phyloP scores from a whole-genome alignment of 2,888 invertebrate species.

The Euplexia lucipara region DNA sequence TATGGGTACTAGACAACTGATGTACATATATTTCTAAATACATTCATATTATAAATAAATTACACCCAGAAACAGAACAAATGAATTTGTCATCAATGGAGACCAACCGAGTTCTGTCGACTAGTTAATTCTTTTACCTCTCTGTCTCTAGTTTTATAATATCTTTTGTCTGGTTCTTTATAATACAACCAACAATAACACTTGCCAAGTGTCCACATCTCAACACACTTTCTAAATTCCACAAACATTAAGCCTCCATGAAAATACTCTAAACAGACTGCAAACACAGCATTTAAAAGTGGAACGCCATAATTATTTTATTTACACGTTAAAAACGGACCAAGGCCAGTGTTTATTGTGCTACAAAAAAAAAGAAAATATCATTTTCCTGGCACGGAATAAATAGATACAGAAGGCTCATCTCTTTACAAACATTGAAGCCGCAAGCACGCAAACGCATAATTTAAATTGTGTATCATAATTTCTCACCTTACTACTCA shows the following conservation, averaged over 20 bases:
- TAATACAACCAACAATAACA: background rate
- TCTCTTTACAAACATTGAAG: background rate
- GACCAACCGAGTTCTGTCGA: too few relatives aligned
- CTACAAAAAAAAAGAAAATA: slow-evolving; percentile 65
- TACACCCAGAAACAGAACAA: too few relatives aligned
- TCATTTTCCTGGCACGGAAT: slow-evolving; percentile 23
- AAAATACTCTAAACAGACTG: slow-evolving; percentile 41
- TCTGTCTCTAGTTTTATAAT: too few relatives aligned
- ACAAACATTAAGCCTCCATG: slow-evolving; percentile 26
- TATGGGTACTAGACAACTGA: too few relatives aligned
- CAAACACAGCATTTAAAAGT: slow-evolving; percentile 45
- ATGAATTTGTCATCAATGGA: too few relatives aligned
- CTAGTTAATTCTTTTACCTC: too few relatives aligned
- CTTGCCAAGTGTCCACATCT: background rate
- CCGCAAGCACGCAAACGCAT: background rate
- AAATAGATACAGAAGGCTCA: background rate
- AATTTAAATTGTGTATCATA: too few relatives aligned
- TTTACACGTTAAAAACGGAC: slow-evolving; percentile 57
- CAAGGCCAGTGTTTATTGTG: slow-evolving; percentile 59
- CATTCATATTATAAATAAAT: too few relatives aligned
- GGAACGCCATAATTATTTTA: slow-evolving; percentile 58
- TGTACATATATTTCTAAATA: too few relatives aligned
- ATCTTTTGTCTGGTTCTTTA: too few relatives aligned
- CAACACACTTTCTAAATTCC: slow-evolving; percentile 33
- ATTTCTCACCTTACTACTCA: too few relatives aligned